Conservation (phyloP, 2,797 vertebrate species). For the Scolopax rusticola region DNA sequence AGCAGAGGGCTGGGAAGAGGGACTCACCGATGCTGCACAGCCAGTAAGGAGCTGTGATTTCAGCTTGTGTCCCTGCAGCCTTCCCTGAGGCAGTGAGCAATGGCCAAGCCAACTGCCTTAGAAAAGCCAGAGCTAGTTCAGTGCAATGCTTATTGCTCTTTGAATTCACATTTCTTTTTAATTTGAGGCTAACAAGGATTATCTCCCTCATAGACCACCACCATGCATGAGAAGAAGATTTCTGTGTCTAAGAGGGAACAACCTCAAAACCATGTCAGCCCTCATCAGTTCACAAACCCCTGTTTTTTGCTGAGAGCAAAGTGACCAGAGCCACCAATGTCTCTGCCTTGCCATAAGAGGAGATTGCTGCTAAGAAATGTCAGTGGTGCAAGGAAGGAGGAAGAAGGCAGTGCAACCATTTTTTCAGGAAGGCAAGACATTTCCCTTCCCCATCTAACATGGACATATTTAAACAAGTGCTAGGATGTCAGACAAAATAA, state of each 20-base stretch:
- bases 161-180: not conserved
- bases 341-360: not conserved
- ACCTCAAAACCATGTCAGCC: not conserved
- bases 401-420: not conserved
- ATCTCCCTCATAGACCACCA: accelerated
- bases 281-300: not conserved
- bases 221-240: not conserved
- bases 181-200: not conserved
- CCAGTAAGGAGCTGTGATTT: not conserved
- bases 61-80: not conserved
- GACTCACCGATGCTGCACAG: not conserved
- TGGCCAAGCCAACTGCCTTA: not conserved
- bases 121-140: not conserved
- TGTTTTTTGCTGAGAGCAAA: not conserved
- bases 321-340: not conserved
- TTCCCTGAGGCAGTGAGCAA: accelerated
- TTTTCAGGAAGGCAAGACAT: not conserved
- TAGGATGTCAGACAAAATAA: not conserved
- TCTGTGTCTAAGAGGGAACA: not conserved
- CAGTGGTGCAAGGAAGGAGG: not conserved
- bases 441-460: not conserved
- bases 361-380: not conserved
- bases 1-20: not conserved
- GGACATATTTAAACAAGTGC: not conserved
- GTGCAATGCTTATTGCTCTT: not conserved